phyloP scores from a whole-genome alignment of 2,888 invertebrate species.

The Gastrophysa polygoni region DNA sequence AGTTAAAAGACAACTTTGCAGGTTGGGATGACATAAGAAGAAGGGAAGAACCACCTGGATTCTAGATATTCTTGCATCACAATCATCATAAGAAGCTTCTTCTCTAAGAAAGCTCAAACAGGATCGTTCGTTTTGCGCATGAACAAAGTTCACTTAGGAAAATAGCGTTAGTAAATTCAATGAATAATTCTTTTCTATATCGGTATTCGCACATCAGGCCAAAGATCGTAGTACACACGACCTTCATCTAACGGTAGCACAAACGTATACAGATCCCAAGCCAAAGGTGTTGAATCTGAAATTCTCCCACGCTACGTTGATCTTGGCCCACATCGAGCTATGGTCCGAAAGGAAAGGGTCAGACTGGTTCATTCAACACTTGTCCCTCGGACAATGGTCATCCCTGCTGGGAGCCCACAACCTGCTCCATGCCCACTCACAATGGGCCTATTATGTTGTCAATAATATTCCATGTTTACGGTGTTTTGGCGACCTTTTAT shows the following conservation, averaged over 20 bases:
- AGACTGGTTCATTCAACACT: conserved; percentile 39
- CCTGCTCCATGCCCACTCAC: conserved; percentile 34
- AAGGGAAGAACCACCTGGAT: too few species aligned
- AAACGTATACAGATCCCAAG: conserved; percentile 10
- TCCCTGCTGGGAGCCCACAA: conserved; percentile 26
- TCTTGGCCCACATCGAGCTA: conserved; percentile 34
- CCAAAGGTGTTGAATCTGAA: conserved; percentile 34
- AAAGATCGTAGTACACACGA: conserved; percentile 13
- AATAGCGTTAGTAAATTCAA: too few species aligned
- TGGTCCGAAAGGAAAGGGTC: conserved; percentile 37
- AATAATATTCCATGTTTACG: conserved; percentile 19
- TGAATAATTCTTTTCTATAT: too few species aligned
- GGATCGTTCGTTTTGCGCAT: too few species aligned
- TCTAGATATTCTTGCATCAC: too few species aligned
- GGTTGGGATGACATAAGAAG: too few species aligned
- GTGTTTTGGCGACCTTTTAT: conserved; percentile 14
- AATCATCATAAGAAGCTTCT: too few species aligned
- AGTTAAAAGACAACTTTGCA: too few species aligned
- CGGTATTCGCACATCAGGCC: not conserved
- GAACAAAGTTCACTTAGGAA: too few species aligned
- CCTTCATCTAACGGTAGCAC: conserved; percentile 27
- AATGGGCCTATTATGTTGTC: conserved; percentile 12
- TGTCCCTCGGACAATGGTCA: conserved; percentile 49
- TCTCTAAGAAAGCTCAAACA: too few species aligned
- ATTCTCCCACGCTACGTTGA: conserved; percentile 38